Base-by-base conservation (phyloP, 2,797 vertebrate genomes). In the Macropodus opercularis region DNA sequence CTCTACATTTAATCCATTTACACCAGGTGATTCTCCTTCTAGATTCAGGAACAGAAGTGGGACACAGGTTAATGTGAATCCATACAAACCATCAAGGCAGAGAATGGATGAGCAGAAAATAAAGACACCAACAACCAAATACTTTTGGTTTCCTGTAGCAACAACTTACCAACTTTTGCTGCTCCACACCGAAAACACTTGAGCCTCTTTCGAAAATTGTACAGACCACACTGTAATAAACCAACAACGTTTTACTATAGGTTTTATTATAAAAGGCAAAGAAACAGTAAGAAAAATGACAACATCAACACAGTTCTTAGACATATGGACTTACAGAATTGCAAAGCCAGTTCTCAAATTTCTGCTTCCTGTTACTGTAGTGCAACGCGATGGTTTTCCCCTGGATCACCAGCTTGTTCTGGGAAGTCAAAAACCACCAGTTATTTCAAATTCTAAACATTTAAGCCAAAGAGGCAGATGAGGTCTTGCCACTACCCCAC, bases 321-420 rank as follows among this genome's bases (percentile, higher is more conserved):
- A 40, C 10, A 4, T 36, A 3, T 21, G n/a, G 3, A 81, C 79
- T 67, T 88, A 97, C 96, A 85, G 95, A 94, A 84, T 92, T 95
- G 89, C 96, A 98, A 69, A 96, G 94, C 95, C 96, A 97, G 76
- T 97, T 96, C 82, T 97, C 95, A 93, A 95, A 95, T 76, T 94
- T 96, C 80, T 95, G 95, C 40, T 92, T 93, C 63, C 94, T 93
- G 85, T 96, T 95, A 90, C 96, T 96, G 91, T 97, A 98, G 86
- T 96, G 94, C 93, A 96, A 93, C 2, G 93, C 91, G 63, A 98
- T 93, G 73, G 83, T 92, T 85, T 96, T 95, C 77, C 95, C 96
- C 65, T 96, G 95, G 85, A 98, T 94, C 84, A 92, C 89, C 90
- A 98, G 71, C 89, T 94, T 94, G 90, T 95, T 95, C 96, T 98